A percentile compares a stretch with the other conserved stretches of the same genome.
phyloP scores from a whole-genome alignment of 2,797 vertebrate genomes.

The Semaprochilodus insignis region DNA sequence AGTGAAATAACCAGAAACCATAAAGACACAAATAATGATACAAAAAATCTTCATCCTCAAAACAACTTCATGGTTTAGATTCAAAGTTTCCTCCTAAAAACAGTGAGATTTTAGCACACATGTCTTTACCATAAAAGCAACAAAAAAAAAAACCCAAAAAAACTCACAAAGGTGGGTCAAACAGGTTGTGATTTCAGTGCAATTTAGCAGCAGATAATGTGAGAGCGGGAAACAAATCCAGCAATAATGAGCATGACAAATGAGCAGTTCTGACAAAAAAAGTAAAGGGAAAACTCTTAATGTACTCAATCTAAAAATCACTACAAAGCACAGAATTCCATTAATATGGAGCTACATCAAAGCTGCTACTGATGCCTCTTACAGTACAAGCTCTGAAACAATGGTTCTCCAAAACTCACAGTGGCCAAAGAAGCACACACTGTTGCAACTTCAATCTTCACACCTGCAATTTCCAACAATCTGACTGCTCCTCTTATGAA shows the following conservation, averaged over 20 bases:
- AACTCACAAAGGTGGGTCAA: no score
- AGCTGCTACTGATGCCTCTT: neutral
- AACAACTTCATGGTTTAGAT: no score
- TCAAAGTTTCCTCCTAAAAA: no score
- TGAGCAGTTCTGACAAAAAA: no score
- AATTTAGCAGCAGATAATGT: no score
- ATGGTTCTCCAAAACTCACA: conserved; percentile 6
- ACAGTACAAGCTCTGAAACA: neutral
- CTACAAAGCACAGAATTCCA: neutral
- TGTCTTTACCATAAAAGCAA: no score
- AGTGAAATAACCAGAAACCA: no score
- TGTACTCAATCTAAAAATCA: neutral
- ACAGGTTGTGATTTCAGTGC: no score
- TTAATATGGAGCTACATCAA: neutral
- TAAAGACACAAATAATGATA: no score
- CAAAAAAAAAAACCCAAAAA: no score
- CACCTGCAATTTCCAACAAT: conserved; percentile 18
- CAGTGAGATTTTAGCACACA: no score
- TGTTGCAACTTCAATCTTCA: conserved; percentile 32
- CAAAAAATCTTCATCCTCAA: no score
- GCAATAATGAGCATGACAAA: neutral
- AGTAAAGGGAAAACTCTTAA: neutral
- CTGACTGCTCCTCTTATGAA: conserved; percentile 17
- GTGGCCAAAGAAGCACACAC: neutral
- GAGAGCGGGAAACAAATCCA: neutral